Conservation (phyloP, 2,797 vertebrate genomes). For the Mastacembelus armatus region DNA sequence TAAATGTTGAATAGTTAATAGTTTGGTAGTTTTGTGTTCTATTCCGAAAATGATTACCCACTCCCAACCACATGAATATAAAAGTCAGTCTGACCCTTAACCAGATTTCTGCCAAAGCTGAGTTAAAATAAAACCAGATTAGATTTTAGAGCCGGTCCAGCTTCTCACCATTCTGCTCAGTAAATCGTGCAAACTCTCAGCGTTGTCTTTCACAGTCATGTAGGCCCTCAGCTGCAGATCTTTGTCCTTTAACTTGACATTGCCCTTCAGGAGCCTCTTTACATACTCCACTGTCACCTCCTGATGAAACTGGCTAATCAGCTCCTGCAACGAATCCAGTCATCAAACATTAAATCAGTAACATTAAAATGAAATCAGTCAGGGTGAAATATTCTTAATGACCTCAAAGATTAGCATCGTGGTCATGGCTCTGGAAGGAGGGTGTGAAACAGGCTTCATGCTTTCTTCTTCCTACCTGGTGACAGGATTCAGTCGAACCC, state of each 20-base stretch:
- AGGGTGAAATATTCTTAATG: no score
- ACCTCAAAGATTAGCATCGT: no score
- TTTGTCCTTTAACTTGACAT: constrained; percentile 81
- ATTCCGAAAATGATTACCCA: no score
- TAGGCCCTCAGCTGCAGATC: constrained; percentile 81
- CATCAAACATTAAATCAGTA: constrained; percentile 12
- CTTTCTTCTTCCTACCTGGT: constrained; percentile 64
- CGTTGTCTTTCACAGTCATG: constrained; percentile 66
- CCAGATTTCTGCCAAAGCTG: background rate
- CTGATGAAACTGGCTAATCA: constrained; percentile 82
- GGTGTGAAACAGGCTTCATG: background rate
- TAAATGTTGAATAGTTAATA: no score
- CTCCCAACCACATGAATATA: no score
- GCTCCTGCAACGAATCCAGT: constrained; percentile 80
- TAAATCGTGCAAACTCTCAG: constrained; percentile 74
- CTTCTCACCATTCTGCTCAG: constrained; percentile 81
- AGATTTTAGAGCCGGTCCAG: no score
- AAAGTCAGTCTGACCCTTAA: background rate
- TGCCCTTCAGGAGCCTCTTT: constrained; percentile 84
- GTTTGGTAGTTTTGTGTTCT: no score
- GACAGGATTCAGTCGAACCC: constrained; percentile 33
- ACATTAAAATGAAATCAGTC: no score
- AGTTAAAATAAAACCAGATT: background rate
- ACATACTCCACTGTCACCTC: constrained; percentile 88
- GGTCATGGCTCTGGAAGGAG: no score